A percentile compares a stretch with the other conserved stretches of the same genome.
These are phyloP conservation scores for Venturia canescens DNA, from an alignment of 1,140 invertebrate species.

Conservation along the genomic window DNA sequence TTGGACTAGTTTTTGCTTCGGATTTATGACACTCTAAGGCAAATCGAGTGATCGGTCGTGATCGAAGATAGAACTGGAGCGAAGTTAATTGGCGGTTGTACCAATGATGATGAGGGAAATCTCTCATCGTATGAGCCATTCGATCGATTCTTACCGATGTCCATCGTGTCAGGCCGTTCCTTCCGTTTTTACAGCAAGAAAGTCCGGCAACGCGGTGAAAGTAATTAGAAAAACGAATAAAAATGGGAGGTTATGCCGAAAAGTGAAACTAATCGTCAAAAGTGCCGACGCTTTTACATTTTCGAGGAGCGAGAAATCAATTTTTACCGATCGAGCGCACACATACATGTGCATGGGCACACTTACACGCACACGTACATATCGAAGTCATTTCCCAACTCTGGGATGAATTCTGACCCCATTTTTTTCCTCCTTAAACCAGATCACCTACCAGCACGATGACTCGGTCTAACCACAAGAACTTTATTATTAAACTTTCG, in stretches of 20 bases:
- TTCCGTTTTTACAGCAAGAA: not conserved
- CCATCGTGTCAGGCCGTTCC: not conserved
- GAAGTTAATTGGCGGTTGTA: too few species aligned
- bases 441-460: slow-evolving; percentile 15
- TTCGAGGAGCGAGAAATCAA: slow-evolving; percentile 42
- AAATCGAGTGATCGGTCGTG: too few species aligned
- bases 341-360: not conserved
- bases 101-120: not conserved
- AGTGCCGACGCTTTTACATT: slow-evolving; percentile 33
- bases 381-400: not conserved
- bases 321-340: slow-evolving; percentile 40
- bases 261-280: slow-evolving; percentile 47
- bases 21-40: too few species aligned
- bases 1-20: too few species aligned
- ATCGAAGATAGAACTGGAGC: too few species aligned
- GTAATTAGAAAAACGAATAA: slow-evolving; percentile 8
- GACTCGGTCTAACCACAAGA: slow-evolving; percentile 26
- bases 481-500: slow-evolving; percentile 1
- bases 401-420: not conserved
- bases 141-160: not conserved
- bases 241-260: not conserved
- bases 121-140: not conserved
- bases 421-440: slow-evolving; percentile 6
- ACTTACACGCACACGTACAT: not conserved
- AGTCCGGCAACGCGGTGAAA: not conserved